Evolutionary conservation across 1,140 invertebrate genomes (phyloP).

Genomic region (Oncopodura yosiiana): DNA sequence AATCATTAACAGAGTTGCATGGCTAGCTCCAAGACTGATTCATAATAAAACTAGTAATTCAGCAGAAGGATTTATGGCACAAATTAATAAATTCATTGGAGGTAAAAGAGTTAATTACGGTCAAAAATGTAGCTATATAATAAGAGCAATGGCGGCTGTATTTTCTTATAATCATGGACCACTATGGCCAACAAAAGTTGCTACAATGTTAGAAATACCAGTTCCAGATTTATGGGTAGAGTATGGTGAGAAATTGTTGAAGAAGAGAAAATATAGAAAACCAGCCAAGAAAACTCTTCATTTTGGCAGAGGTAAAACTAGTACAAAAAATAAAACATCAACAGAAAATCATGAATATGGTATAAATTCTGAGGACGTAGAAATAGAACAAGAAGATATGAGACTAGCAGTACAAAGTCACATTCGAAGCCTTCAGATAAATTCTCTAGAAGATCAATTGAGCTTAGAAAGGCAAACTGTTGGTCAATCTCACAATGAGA

Average conservation of each 20-base stretch:
- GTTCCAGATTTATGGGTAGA: not conserved
- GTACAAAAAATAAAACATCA: not conserved
- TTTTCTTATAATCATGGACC: constrained; percentile 1
- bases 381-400: not conserved
- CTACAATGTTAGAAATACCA: not conserved
- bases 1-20: not conserved
- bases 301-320: not conserved
- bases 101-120: constrained; percentile 15
- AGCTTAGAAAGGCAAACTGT: constrained; percentile 4
- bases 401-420: not conserved
- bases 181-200: not conserved
- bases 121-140: not conserved
- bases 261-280: not conserved
- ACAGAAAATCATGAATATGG: constrained; percentile 7
- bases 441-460: not conserved
- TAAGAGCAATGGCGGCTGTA: not conserved
- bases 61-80: constrained; percentile 11
- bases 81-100: constrained; percentile 1
- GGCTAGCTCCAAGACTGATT: not conserved
- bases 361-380: not conserved
- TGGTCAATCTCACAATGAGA: not conserved
- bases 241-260: too few relatives aligned
- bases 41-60: constrained; percentile 10
- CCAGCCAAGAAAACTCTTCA: not conserved
- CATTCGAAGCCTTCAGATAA: not conserved